Conservation (phyloP, 2,797 vertebrate species). For the Bucorvus abyssinicus region DNA sequence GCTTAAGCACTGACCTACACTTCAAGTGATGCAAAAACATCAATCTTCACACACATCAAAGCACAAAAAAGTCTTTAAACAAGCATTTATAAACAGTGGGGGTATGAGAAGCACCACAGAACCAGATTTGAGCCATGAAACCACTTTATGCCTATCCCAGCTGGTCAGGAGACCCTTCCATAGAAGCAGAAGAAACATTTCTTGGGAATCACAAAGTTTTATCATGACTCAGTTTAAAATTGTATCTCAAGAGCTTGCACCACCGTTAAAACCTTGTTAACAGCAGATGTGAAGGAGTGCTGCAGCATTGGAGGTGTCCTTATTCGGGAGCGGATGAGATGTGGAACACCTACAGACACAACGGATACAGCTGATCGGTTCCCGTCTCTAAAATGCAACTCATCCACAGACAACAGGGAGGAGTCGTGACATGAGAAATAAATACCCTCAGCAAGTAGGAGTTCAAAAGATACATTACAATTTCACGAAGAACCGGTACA, state of each 20-base stretch:
- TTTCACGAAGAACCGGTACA: neutral
- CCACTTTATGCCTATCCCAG: neutral
- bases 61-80: neutral
- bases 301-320: neutral
- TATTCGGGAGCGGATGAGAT: neutral
- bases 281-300: neutral
- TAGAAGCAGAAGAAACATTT: neutral
- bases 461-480: neutral
- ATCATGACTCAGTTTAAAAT: neutral
- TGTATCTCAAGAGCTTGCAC: neutral
- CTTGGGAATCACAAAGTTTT: neutral
- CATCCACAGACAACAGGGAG: neutral
- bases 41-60: neutral
- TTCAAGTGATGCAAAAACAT: neutral
- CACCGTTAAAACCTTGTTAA: neutral
- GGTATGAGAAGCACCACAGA: neutral
- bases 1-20: neutral
- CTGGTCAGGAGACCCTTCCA: neutral
- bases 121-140: neutral
- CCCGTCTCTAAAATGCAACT: neutral
- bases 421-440: neutral
- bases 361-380: neutral
- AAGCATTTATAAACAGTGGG: neutral
- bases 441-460: fast-evolving
- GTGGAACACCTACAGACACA: neutral